Conservation (phyloP, 1,140 invertebrate species). For the Heliconius melpomene region DNA sequence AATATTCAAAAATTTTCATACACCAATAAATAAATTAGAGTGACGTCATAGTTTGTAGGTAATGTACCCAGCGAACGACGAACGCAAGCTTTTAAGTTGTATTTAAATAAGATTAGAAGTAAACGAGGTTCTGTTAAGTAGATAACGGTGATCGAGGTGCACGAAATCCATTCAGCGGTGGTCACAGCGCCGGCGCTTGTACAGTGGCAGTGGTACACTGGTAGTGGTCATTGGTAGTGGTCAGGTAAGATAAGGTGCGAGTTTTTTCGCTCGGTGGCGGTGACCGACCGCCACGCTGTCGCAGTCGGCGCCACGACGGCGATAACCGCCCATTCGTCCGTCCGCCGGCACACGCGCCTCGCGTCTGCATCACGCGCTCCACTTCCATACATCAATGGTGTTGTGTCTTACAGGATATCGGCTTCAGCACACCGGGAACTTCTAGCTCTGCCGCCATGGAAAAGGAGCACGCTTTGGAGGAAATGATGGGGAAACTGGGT, state of each 20-base stretch:
- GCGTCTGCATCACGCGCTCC: slow-evolving; percentile 50
- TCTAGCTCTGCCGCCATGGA: slow-evolving; percentile 72
- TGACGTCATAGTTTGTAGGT: neutral
- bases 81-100: slow-evolving; percentile 1
- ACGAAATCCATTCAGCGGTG: neutral
- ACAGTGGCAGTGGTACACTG: slow-evolving; percentile 20
- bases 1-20: neutral
- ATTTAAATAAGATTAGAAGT: neutral
- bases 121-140: slow-evolving; percentile 12
- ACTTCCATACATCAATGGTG: slow-evolving; percentile 57
- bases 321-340: slow-evolving; percentile 70
- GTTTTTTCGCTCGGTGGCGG: slow-evolving; percentile 67
- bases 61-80: neutral
- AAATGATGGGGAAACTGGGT: slow-evolving; percentile 86
- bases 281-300: slow-evolving; percentile 58
- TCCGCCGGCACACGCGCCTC: slow-evolving; percentile 66
- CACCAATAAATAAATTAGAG: neutral
- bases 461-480: slow-evolving; percentile 84
- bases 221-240: slow-evolving; percentile 17
- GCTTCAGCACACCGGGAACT: slow-evolving; percentile 31
- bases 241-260: slow-evolving; percentile 61
- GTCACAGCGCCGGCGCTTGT: slow-evolving; percentile 41
- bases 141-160: slow-evolving; percentile 23
- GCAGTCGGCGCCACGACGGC: slow-evolving; percentile 55
- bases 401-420: slow-evolving; percentile 58